Evolutionary conservation across 2,888 invertebrate species (phyloP), one percentile per base, ranked within the genome.

Genomic region (Andrena chrysosceles): DNA sequence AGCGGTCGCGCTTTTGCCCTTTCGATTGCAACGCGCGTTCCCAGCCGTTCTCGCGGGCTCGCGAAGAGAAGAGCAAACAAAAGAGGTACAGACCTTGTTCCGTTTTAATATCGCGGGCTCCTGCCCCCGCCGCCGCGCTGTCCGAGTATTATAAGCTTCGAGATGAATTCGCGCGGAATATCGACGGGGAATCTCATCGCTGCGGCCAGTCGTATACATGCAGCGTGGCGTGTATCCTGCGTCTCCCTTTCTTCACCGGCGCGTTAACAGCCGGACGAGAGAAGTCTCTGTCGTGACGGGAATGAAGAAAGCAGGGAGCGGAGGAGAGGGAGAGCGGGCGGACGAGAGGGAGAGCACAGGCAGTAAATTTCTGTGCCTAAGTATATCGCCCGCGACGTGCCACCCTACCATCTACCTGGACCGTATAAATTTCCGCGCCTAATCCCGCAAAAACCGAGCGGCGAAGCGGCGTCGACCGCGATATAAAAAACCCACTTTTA

Each of bases 51-150:
- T 72, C 60, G 56, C 54, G 23, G 72, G 8, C 13, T 13, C 31
- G 75, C 49, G 63, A 76, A 71, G 75, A 76, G 67, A 68, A 71
- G 71, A 76, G 81, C 66, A 75, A 82, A 82, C 81, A 82, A 48
- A 62, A 68, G 56, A 66, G 54, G 35, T 48, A 63, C 67, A 16
- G 49, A 6, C 13, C 56, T 54, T 60, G 52, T 49, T 6, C 62
- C 75, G 70, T 81, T 82, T 81, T 81, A 81, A 81, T 81, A 81
- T 79, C 42, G 66, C 72, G 31, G 49, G 35, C 52, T 20, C 35
- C 35, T 63, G 67, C 23, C 48, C 26, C 33, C 29, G 29, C 26
- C 49, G 31, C 42, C 62, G 66, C 13, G 31, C 31, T 31, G 23
- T 7, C 60, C 42, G 31, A 20, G 62, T 52, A 33, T 70, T 64